These are phyloP conservation scores for Argyrosomus regius DNA, from an alignment of 2,797 vertebrate genomes.

Conservation along the genomic window DNA sequence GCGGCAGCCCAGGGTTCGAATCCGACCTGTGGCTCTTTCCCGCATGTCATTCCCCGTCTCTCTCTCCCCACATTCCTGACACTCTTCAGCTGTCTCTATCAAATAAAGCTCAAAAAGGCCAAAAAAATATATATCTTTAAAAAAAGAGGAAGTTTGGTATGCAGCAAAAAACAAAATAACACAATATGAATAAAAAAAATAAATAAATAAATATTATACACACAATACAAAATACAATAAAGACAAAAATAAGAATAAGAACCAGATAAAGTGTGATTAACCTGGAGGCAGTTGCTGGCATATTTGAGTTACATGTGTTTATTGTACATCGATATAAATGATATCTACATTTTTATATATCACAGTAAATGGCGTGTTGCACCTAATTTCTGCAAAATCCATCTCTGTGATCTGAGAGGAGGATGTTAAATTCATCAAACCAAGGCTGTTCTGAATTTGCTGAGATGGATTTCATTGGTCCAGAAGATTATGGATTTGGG, in stretches of 20 bases:
- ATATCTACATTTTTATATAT: too few relatives aligned
- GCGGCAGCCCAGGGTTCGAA: too few relatives aligned
- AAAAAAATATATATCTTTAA: too few relatives aligned
- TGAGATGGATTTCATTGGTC: slow-evolving; percentile 12
- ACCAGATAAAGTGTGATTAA: neutral
- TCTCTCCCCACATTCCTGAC: too few relatives aligned
- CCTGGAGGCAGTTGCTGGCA: neutral
- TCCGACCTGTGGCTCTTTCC: too few relatives aligned
- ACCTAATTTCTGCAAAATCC: neutral
- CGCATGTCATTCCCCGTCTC: too few relatives aligned
- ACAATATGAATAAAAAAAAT: neutral
- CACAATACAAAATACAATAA: neutral
- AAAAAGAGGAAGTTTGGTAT: neutral
- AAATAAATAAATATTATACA: neutral
- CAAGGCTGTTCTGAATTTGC: slow-evolving; percentile 7
- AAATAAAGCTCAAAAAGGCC: too few relatives aligned
- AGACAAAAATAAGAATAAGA: neutral
- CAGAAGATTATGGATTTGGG: slow-evolving; percentile 10
- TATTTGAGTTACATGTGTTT: slow-evolving; percentile 3
- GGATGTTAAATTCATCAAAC: slow-evolving; percentile 19
- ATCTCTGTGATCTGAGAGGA: slow-evolving; percentile 1
- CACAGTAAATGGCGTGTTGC: neutral
- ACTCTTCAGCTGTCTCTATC: too few relatives aligned
- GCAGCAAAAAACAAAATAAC: slow-evolving; percentile 1
- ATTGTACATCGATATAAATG: neutral